phyloP scores from a whole-genome alignment of 2,113 vertebrate genomes.

The Protomyctophum bolini region DNA sequence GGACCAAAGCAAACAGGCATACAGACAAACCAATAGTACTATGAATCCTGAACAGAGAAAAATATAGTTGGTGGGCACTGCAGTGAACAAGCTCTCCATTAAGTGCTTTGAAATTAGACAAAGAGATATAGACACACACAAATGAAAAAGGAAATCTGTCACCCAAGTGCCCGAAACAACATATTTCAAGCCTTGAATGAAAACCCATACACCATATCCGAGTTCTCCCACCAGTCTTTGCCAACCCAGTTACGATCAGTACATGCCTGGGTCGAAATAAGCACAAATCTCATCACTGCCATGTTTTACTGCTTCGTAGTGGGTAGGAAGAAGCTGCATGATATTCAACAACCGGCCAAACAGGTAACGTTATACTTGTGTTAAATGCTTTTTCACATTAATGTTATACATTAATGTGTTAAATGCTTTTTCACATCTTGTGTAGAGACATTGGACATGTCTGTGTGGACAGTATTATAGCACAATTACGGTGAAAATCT shows the following conservation, averaged over 20 bases:
- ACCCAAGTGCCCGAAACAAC: conserved; percentile 6
- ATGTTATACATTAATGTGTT: neutral
- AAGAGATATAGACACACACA: conserved; percentile 16
- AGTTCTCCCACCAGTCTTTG: conserved; percentile 22
- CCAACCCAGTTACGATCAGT: conserved; percentile 42
- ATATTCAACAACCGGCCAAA: conserved; percentile 30
- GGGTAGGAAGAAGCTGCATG: conserved; percentile 30
- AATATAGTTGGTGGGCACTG: conserved; percentile 13
- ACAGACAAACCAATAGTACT: neutral
- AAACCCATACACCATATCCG: conserved; percentile 40
- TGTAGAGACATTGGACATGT: conserved; percentile 6
- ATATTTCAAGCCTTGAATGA: conserved; percentile 35
- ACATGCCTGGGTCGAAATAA: conserved; percentile 1
- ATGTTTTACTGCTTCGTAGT: conserved; percentile 38
- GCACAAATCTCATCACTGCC: conserved; percentile 31
- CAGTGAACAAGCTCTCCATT: conserved; percentile 15
- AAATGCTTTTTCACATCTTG: neutral
- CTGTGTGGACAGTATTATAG: neutral
- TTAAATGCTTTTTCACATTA: neutral
- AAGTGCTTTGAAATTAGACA: conserved; percentile 18
- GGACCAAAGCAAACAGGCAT: conserved; percentile 13
- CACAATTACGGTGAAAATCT: too few species aligned
- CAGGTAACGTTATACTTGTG: neutral
- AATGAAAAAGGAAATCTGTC: neutral
- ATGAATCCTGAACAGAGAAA: conserved; percentile 21